Conservation (phyloP, 1,140 invertebrate species). For the Paracyclopina nana region DNA sequence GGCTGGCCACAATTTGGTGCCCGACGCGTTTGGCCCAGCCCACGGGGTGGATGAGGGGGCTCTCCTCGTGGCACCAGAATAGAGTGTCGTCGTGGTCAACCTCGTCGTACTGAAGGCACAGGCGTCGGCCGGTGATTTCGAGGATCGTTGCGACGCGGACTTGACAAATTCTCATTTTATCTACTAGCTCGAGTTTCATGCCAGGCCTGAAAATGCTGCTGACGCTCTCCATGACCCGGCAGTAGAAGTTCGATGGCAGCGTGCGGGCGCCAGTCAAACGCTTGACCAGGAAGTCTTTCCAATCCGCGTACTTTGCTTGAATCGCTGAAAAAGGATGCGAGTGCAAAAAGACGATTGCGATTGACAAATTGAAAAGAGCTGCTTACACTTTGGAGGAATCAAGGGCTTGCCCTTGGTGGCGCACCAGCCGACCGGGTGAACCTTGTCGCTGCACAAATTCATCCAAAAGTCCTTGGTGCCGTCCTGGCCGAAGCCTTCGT, state of each 20-base stretch:
- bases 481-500: conserved; percentile 80
- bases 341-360: background rate
- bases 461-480: conserved; percentile 82
- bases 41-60: conserved; percentile 76
- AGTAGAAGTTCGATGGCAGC: conserved; percentile 68
- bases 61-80: conserved; percentile 92
- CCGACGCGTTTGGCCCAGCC: conserved; percentile 69
- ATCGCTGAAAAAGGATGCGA: conserved; percentile 24
- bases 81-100: conserved; percentile 20
- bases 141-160: conserved; percentile 71
- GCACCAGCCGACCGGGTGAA: conserved; percentile 92
- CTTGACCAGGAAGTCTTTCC: conserved; percentile 82
- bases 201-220: conserved; percentile 33
- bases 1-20: conserved; percentile 61
- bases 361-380: background rate
- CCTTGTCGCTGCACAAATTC: conserved; percentile 71
- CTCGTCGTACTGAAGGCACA: conserved; percentile 69
- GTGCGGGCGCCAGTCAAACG: conserved; percentile 77
- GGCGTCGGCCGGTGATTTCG: conserved; percentile 70
- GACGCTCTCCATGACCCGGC: conserved; percentile 13
- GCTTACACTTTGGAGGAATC: conserved; percentile 61
- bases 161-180: conserved; percentile 83
- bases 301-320: conserved; percentile 77
- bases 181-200: conserved; percentile 74
- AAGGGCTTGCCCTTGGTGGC: conserved; percentile 79